phyloP scores from a whole-genome alignment of 1,140 invertebrate genomes.

The Branchinecta lindahli region DNA sequence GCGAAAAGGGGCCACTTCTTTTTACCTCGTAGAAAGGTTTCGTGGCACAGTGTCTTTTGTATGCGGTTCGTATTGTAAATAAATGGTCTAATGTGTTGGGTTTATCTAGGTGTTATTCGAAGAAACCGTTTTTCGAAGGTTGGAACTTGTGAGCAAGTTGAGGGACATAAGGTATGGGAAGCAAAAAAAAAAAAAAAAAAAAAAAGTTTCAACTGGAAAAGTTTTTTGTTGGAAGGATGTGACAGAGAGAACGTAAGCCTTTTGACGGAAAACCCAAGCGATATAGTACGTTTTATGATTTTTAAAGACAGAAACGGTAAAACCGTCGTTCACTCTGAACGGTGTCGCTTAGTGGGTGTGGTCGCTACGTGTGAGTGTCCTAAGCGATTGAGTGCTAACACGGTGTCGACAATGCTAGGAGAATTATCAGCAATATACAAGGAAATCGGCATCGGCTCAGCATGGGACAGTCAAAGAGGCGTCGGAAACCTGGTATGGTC shows the following conservation, averaged over 20 bases:
- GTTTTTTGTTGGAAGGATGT: background rate
- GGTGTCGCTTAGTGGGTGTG: background rate
- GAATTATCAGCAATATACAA: background rate
- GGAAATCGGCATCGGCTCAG: background rate
- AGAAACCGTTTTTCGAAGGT: background rate
- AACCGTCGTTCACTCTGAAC: background rate
- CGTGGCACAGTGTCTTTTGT: background rate
- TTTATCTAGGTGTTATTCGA: background rate
- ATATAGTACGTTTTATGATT: background rate
- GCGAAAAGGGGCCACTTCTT: background rate
- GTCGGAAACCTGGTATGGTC: background rate
- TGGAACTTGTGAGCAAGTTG: background rate
- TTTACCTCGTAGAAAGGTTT: background rate
- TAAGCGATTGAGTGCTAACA: background rate
- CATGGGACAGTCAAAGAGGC: background rate
- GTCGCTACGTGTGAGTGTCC: background rate
- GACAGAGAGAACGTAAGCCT: background rate
- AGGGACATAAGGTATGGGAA: background rate
- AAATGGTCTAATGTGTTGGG: background rate
- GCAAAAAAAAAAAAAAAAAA: background rate
- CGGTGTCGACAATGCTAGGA: background rate
- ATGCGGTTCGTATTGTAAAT: background rate
- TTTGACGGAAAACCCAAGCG: background rate
- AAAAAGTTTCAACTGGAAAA: background rate
- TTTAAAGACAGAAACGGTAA: background rate